phyloP scores from a whole-genome alignment of 2,113 vertebrate genomes.

The Balaenoptera acutorostrata region DNA sequence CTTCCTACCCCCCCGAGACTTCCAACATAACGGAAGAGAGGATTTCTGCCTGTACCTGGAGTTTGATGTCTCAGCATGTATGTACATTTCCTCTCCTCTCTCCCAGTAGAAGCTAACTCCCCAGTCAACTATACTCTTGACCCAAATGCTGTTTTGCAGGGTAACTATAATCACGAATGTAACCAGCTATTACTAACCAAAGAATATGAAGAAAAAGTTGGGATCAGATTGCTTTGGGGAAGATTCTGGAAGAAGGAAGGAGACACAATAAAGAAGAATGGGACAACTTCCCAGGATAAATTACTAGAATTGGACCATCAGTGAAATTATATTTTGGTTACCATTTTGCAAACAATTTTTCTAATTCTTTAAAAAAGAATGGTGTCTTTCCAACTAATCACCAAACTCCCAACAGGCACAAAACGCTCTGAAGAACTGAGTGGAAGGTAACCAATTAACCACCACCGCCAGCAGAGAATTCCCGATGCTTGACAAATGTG shows the following conservation, averaged over 20 bases:
- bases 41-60: neutral
- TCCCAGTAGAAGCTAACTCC: neutral
- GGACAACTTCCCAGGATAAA: neutral
- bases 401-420: neutral
- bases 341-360: constrained; percentile 23
- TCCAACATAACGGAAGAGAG: neutral
- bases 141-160: neutral
- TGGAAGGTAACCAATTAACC: neutral
- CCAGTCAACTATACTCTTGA: neutral
- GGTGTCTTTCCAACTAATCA: neutral
- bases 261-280: neutral
- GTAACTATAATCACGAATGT: neutral
- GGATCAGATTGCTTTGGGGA: neutral
- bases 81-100: neutral
- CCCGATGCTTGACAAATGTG: neutral
- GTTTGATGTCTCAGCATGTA: neutral
- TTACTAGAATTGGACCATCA: neutral
- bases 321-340: constrained; percentile 2
- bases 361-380: neutral
- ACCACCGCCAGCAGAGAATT: neutral
- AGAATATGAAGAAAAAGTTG: neutral
- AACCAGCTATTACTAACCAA: neutral
- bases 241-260: neutral
- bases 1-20: neutral
- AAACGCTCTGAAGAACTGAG: neutral